Conservation (phyloP, 2,797 vertebrate genomes). For the Notamacropus eugenii region DNA sequence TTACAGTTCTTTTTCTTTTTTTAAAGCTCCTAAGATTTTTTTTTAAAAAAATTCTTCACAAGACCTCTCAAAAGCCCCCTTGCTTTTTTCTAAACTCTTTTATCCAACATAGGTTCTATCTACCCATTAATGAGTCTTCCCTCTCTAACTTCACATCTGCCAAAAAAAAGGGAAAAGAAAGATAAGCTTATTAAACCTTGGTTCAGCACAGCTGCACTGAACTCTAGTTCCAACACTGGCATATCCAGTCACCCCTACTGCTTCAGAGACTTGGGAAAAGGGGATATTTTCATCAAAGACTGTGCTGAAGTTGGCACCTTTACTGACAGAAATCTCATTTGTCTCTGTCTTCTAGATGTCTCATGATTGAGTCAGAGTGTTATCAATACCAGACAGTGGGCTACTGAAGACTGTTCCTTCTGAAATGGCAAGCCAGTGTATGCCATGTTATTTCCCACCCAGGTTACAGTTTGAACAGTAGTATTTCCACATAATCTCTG, state of each 20-base stretch:
- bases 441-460: conserved; percentile 12
- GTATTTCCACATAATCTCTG: background rate
- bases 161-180: background rate
- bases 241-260: background rate
- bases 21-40: background rate
- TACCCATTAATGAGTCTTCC: background rate
- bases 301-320: background rate
- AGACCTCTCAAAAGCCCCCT: background rate
- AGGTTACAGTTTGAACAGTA: conserved; percentile 19
- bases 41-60: background rate
- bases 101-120: background rate
- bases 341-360: background rate
- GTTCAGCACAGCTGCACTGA: background rate
- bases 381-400: conserved; percentile 7
- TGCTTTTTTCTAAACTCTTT: conserved; percentile 17
- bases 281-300: background rate
- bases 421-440: background rate
- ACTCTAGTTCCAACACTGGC: background rate
- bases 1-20: background rate
- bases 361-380: background rate
- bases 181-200: background rate
- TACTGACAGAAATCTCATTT: background rate
- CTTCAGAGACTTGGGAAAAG: background rate
- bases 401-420: background rate
- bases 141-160: background rate